phyloP scores from a whole-genome alignment of 1,140 invertebrate genomes.

The Lepidurus packardi region DNA sequence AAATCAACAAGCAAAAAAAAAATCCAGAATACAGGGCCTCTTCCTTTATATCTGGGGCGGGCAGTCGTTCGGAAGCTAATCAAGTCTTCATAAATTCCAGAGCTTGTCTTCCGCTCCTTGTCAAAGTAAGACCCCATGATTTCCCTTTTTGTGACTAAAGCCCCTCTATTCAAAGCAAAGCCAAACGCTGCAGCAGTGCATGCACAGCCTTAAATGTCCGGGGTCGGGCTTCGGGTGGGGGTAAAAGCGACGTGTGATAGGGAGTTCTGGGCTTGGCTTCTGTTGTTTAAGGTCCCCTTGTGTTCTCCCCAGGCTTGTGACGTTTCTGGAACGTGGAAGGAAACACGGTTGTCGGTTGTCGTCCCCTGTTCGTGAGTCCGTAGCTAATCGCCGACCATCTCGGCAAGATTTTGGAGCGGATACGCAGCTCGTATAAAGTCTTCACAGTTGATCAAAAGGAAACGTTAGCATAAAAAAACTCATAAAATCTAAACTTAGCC shows the following conservation, averaged over 20 bases:
- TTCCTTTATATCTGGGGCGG: not conserved
- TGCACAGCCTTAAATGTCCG: not conserved
- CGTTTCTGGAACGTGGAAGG: not conserved
- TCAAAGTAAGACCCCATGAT: slow-evolving; percentile 11
- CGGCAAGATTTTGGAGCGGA: not conserved
- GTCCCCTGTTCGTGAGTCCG: not conserved
- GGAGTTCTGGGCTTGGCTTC: not conserved
- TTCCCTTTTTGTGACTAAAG: slow-evolving; percentile 15
- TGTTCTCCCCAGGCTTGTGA: not conserved
- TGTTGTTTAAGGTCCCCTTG: not conserved
- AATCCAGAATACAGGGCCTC: not conserved
- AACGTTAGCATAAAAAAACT: not conserved
- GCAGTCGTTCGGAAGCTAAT: slow-evolving; percentile 18
- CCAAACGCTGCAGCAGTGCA: not conserved
- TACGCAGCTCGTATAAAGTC: not conserved
- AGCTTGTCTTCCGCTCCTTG: slow-evolving; percentile 2
- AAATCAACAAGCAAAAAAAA: not conserved
- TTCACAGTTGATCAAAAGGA: slow-evolving; percentile 7
- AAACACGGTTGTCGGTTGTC: slow-evolving; percentile 17
- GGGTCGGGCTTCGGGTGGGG: not conserved
- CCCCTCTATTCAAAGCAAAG: not conserved
- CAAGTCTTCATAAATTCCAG: slow-evolving; percentile 15
- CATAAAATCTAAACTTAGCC: not conserved
- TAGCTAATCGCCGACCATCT: slow-evolving; percentile 2
- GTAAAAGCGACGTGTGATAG: not conserved